A percentile compares a stretch with the other conserved stretches of the same genome.
These are phyloP conservation scores for Zeugodacus cucurbitae DNA, from an alignment of 1,140 invertebrate genomes.

Conservation along the genomic window DNA sequence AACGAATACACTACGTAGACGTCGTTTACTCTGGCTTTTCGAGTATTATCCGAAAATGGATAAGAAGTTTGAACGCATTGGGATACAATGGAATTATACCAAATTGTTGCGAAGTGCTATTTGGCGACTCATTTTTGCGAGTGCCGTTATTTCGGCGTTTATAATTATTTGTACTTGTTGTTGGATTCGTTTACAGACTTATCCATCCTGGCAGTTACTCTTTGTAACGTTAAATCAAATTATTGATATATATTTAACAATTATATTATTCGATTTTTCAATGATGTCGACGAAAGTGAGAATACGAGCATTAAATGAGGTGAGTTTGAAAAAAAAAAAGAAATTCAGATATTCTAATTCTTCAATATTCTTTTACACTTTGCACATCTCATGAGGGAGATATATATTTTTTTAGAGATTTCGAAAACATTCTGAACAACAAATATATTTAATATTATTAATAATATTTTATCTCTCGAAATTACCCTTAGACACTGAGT, in stretches of 20 bases:
- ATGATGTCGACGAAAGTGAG: not conserved
- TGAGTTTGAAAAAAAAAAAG: too few relatives aligned
- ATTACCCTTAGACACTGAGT: too few relatives aligned
- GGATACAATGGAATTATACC: constrained; percentile 55
- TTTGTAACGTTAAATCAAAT: constrained; percentile 11
- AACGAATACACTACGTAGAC: constrained; percentile 53
- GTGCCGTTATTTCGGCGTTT: not conserved
- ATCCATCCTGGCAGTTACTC: constrained; percentile 30
- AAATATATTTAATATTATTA: too few relatives aligned
- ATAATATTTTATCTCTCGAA: too few relatives aligned
- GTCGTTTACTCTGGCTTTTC: constrained; percentile 51
- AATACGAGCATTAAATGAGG: constrained; percentile 24
- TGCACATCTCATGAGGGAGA: too few relatives aligned
- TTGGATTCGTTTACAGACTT: constrained; percentile 7
- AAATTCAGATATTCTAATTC: too few relatives aligned
- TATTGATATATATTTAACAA: not conserved
- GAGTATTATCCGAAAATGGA: constrained; percentile 54
- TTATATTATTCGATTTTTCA: not conserved
- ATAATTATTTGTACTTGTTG: not conserved
- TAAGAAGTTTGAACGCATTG: constrained; percentile 53
- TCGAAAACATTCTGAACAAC: too few relatives aligned
- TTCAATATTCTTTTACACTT: too few relatives aligned
- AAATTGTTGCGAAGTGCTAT: constrained; percentile 50
- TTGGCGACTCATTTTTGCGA: not conserved
- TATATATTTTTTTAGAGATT: too few relatives aligned